Conservation (phyloP, 2,113 vertebrate genomes). For the Onychostoma macrolepis region DNA sequence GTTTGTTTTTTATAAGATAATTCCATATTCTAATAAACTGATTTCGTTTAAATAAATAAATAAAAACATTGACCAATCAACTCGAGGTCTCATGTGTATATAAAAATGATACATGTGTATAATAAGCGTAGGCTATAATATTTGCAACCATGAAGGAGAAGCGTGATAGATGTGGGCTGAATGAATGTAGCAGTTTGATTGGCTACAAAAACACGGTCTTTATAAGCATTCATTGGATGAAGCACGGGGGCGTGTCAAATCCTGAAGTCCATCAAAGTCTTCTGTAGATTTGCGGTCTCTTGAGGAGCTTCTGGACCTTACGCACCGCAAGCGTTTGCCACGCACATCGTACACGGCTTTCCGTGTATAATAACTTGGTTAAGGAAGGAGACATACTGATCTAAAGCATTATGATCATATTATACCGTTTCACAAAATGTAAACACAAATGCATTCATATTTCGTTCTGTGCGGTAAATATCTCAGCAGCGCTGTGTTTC, state of each 20-base stretch:
- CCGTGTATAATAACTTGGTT: no score
- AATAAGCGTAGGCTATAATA: not conserved
- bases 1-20: no score
- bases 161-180: not conserved
- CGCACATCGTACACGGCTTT: not conserved
- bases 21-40: not conserved
- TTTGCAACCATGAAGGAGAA: not conserved
- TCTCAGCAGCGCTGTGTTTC: not conserved
- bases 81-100: not conserved
- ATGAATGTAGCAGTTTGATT: not conserved
- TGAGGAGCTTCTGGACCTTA: not conserved
- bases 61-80: not conserved
- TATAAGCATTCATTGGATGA: slow-evolving; percentile 9
- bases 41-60: not conserved
- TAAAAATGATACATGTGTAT: not conserved
- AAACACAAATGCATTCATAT: not conserved
- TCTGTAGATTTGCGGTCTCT: not conserved
- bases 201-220: not conserved
- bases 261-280: not conserved
- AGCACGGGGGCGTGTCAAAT: not conserved
- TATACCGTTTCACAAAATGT: not conserved
- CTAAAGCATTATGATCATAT: not conserved
- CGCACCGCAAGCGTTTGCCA: not conserved
- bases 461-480: not conserved
- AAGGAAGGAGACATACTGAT: not conserved